These are phyloP conservation scores for Staurois parvus DNA, from an alignment of 2,797 vertebrate species.

Conservation along the genomic window DNA sequence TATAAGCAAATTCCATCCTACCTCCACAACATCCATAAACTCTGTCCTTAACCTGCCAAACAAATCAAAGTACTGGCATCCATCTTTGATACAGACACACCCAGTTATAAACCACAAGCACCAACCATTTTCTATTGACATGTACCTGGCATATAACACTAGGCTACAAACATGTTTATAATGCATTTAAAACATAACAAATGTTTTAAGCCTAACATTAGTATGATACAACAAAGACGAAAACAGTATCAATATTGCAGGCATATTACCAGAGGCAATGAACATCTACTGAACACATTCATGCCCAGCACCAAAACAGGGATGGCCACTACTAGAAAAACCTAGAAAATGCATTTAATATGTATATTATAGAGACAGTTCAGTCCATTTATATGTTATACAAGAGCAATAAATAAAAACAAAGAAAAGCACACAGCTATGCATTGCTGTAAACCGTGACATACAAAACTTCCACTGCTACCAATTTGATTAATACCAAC, in stretches of 20 bases:
- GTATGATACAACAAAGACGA: not conserved
- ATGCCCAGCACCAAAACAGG: not conserved
- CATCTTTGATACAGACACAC: slow-evolving; percentile 15
- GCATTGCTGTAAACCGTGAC: no score
- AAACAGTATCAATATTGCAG: not conserved
- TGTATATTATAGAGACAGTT: no score
- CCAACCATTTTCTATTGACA: slow-evolving; percentile 17
- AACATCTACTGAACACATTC: not conserved
- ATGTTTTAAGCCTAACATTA: not conserved
- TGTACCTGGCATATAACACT: not conserved
- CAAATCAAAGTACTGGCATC: not conserved
- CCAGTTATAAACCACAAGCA: slow-evolving; percentile 9
- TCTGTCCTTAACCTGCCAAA: not conserved
- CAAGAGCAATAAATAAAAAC: no score
- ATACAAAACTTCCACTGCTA: no score
- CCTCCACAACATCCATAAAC: not conserved
- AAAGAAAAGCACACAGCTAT: no score
- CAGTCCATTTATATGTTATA: no score
- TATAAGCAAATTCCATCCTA: not conserved
- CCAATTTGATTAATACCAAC: no score
- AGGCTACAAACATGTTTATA: not conserved
- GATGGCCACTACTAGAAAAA: not conserved
- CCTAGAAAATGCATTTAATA: not conserved
- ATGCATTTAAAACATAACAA: not conserved
- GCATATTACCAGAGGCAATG: not conserved